A percentile compares a stretch with the other conserved stretches of the same genome.
Conservation (phyloP, 1,140 invertebrate species). For the Sweltsa coloradensis region DNA sequence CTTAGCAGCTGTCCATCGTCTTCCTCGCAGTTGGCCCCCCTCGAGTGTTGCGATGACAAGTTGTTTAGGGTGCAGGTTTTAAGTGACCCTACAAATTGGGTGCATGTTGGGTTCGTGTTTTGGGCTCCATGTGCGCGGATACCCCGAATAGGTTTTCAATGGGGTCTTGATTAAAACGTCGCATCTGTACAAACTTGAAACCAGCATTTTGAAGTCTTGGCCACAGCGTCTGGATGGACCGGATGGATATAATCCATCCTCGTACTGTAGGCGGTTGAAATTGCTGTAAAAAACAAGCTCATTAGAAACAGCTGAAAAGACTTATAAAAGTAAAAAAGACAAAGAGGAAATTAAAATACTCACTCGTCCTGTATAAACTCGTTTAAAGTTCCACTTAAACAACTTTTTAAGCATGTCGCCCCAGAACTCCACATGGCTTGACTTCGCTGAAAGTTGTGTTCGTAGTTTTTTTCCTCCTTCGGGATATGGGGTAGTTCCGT, state of each 20-base stretch:
- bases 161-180: neutral
- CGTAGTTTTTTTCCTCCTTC: no score
- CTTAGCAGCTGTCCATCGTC: neutral
- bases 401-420: no score
- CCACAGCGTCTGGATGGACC: neutral
- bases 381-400: no score
- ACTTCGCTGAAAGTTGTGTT: no score
- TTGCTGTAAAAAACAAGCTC: neutral
- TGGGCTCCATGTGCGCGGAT: neutral
- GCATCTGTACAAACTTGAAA: neutral
- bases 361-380: no score
- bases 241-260: neutral
- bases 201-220: neutral
- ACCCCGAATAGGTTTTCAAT: neutral
- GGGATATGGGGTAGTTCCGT: neutral
- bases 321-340: no score
- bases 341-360: no score
- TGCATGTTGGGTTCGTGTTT: neutral
- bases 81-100: neutral
- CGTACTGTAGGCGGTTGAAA: neutral
- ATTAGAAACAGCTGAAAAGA: no score
- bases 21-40: conserved; percentile 1
- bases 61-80: neutral
- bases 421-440: no score
- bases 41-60: neutral